These are phyloP conservation scores for Nasonia longicornis DNA, from an alignment of 1,140 invertebrate genomes.

Conservation along the genomic window DNA sequence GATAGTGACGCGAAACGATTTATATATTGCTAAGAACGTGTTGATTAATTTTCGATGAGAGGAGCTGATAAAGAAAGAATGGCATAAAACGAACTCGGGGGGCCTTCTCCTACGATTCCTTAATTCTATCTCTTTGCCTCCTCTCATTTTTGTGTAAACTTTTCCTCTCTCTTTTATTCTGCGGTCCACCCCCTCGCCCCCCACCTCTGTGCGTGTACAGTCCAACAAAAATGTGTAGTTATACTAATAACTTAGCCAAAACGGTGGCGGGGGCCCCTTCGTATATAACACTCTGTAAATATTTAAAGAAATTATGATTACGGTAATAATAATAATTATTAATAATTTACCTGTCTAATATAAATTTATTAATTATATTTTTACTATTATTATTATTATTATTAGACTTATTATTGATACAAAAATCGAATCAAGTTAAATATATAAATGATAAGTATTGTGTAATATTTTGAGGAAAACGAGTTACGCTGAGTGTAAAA, in stretches of 20 bases:
- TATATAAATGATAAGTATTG: constrained; percentile 53
- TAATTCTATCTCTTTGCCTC: constrained; percentile 34
- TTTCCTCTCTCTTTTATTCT: constrained; percentile 13
- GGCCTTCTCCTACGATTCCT: constrained; percentile 39
- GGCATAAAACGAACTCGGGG: constrained; percentile 29
- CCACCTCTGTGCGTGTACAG: constrained; percentile 39
- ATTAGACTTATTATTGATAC: constrained; percentile 55
- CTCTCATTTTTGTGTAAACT: constrained; percentile 31
- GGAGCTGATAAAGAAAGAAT: constrained; percentile 21
- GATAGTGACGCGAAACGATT: constrained; percentile 34
- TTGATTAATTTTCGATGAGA: constrained; percentile 43
- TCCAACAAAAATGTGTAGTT: constrained; percentile 48
- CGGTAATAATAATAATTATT: constrained; percentile 64
- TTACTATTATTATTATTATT: constrained; percentile 59
- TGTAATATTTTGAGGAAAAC: constrained; percentile 59
- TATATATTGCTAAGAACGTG: constrained; percentile 36
- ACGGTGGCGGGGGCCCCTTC: constrained; percentile 45
- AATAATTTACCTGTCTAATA: constrained; percentile 66
- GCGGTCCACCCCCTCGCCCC: not conserved
- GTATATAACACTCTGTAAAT: constrained; percentile 47
- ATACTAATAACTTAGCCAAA: constrained; percentile 50
- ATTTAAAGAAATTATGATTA: constrained; percentile 58
- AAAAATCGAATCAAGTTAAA: constrained; percentile 41
- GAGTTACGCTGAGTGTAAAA: constrained; percentile 20
- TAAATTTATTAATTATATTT: constrained; percentile 63